A percentile compares a stretch with the other conserved stretches of the same genome.
Conservation (phyloP, 2,113 vertebrate genomes). For the Mesocricetus auratus region DNA sequence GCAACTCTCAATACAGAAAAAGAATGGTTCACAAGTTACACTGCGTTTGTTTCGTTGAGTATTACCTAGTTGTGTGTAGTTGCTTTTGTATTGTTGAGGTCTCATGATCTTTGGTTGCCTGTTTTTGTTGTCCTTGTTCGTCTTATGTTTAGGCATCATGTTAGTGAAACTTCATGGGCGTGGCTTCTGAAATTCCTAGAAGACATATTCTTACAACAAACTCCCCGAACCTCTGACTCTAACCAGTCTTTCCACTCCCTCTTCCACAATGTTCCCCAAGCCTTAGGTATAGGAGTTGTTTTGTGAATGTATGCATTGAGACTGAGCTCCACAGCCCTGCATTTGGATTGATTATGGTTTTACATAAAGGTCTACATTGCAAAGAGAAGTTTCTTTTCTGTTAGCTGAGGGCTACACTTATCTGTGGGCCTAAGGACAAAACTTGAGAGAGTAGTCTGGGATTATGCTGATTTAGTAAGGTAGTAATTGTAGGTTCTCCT, state of each 20-base stretch:
- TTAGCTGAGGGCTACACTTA: background rate
- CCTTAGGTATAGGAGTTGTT: background rate
- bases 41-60: background rate
- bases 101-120: background rate
- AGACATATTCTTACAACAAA: background rate
- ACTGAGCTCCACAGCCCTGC: background rate
- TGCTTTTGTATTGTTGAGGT: no score
- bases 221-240: no score
- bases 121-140: background rate
- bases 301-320: background rate
- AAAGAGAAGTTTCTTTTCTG: background rate
- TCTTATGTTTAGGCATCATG: background rate
- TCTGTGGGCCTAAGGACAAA: background rate
- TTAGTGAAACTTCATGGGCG: background rate
- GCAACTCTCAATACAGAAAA: slow-evolving; percentile 17
- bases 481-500: background rate
- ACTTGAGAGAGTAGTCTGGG: background rate
- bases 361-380: no score
- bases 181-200: background rate
- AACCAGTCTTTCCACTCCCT: background rate
- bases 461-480: background rate
- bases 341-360: no score
- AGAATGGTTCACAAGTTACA: background rate
- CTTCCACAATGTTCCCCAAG: background rate
- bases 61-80: no score